Base-by-base conservation (phyloP, 2,113 vertebrate species). In the Bostrychus sinensis region DNA sequence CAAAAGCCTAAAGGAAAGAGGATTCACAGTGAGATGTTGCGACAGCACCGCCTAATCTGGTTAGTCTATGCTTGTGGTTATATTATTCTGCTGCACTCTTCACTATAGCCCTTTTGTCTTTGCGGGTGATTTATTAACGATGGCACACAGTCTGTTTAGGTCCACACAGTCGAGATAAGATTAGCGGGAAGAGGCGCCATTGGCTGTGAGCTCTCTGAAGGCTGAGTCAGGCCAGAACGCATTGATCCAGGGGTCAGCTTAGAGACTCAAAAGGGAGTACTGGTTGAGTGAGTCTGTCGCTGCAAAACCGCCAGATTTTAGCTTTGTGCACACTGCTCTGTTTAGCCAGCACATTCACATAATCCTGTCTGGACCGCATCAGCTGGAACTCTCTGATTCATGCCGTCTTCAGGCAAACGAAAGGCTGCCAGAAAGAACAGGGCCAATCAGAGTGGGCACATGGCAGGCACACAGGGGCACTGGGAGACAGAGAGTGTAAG, bases 191-290 rank as follows among this genome's bases (percentile, higher is more conserved):
- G 53, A 60, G 61, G 56, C 58, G 43, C 26, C 5, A 53, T 60
- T 78, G 59, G 66, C 48, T 62, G 14, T 1, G 48, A 56, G 42
- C 66, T 68, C 66, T 56, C 58, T 16, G 51, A 62, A 69, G 68
- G 56, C 56, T 38, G 19, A 23, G 20, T 38, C 41, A 22, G 39
- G 26, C 46, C 56, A 16, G 50, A 55, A 66, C 28, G 50, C 72
- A 53, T 77, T 68, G 75, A 80, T 75, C 68, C 54, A 26, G 59
- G 77, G 72, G 60, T 63, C 77, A 83, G 43, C 42, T 41, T n/a
- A 73, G 51, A 26, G 42, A 56, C 54, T 62, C 50, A 26, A 20
- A 55, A 41, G 34, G 55, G 36, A 39, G 60, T 70, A 22, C 38
- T 50, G 45, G 59, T 61, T 37, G 45, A 74, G 54, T 11, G 5